phyloP scores from a whole-genome alignment of 2,888 invertebrate genomes.

The Geophilus truncorum region DNA sequence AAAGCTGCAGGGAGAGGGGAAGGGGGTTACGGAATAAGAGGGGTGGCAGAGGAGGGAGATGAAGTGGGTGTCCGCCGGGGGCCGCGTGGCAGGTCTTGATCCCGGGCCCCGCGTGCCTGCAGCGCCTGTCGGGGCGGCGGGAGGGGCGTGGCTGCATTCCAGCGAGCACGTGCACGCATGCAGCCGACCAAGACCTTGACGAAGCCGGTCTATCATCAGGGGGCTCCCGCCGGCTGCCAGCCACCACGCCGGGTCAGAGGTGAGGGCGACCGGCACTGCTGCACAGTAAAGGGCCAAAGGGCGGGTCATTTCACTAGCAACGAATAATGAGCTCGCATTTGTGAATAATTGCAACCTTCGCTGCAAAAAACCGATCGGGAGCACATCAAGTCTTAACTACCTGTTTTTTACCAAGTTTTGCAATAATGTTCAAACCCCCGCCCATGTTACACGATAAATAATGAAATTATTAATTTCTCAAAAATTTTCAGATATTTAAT shows the following conservation, averaged over 20 bases:
- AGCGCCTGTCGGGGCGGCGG: neutral
- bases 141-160: neutral
- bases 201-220: neutral
- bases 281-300: neutral
- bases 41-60: neutral
- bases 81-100: neutral
- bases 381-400: too few relatives aligned
- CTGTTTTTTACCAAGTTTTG: too few relatives aligned
- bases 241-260: neutral
- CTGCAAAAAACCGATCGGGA: neutral
- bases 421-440: too few relatives aligned
- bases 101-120: neutral
- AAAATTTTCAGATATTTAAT: too few relatives aligned
- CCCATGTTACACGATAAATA: too few relatives aligned
- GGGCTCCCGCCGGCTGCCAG: neutral
- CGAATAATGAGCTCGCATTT: neutral
- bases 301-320: neutral
- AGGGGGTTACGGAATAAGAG: neutral
- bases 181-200: neutral
- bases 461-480: too few relatives aligned
- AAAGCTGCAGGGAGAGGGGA: neutral
- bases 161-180: neutral
- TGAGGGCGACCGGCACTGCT: neutral
- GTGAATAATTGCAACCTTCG: neutral
- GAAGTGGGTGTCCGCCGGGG: neutral